Base-by-base conservation (phyloP, 1,140 invertebrate genomes). In the Rhynchophorus ferrugineus region DNA sequence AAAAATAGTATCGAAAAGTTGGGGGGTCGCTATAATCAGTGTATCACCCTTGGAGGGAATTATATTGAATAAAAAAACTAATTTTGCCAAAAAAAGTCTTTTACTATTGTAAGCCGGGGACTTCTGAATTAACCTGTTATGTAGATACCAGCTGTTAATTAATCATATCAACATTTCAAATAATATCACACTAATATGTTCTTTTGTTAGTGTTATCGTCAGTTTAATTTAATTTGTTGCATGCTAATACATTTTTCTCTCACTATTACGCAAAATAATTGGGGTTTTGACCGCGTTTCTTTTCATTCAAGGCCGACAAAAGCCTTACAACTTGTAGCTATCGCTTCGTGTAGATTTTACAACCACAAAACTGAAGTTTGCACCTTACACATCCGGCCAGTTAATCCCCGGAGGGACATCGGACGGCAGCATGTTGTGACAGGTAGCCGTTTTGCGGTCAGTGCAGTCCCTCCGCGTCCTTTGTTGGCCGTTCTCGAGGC, bases 301-400 rank as follows among this genome's bases (percentile, higher is more conserved):
- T 5, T 29, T 29, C 24, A 29, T 29, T 29, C 11, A 29, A 29
- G 24, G 5, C 24, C 24, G 5, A 11, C 11, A 11, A 29, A 29
- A 29, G 11, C 24, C 24, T 11, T 29, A 29, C 11, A 29, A 6
- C 24, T 11, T 5, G 11, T 29, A 5, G 11, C 24, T 11, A 6
- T 6, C 5, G 11, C 5, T 11, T 29, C 11, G 11, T 29, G 11
- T 11, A 29, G n/a, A 29, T 29, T 29, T 29, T 29, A 29, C 24
- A 11, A 29, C 24, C 24, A 29, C 24, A 29, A 29, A 29, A 29
- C 11, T 29, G 5, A 5, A 11, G 24, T 24, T 22, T 39, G 16
- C 47, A 49, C 47, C 47, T 49, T 38, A 49, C 47, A 42, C 33
- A 39, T 49, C 47, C 47, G 36, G 37, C 14, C 38, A 39, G 38